Percentiles rank a stretch among this genome's conserved stretches.
These are phyloP conservation scores for Drosophila sproati DNA, from an alignment of 1,140 invertebrate genomes.

Conservation along the genomic window DNA sequence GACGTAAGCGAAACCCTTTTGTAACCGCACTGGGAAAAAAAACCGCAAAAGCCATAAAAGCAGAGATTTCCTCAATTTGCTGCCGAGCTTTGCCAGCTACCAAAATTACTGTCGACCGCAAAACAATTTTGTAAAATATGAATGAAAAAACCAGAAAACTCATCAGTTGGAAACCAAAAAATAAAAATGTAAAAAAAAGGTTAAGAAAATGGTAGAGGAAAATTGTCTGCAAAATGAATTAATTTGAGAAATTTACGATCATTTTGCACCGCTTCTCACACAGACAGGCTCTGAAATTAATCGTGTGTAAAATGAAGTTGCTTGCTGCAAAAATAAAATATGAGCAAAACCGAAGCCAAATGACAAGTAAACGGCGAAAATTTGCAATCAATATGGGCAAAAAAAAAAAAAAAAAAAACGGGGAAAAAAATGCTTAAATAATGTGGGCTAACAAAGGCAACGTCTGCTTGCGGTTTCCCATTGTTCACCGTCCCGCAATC, in stretches of 20 bases:
- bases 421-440: slow-evolving; percentile 40
- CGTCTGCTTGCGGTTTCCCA: slow-evolving; percentile 40
- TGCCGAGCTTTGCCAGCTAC: slow-evolving; percentile 21
- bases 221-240: slow-evolving; percentile 55
- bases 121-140: slow-evolving; percentile 66
- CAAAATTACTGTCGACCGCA: slow-evolving; percentile 64
- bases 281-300: slow-evolving; percentile 42
- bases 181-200: not conserved
- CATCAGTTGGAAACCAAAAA: slow-evolving; percentile 23
- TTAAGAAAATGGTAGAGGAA: slow-evolving; percentile 3
- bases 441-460: slow-evolving; percentile 40
- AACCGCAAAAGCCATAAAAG: slow-evolving; percentile 75
- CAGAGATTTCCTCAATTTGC: slow-evolving; percentile 60
- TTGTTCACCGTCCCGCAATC: not conserved
- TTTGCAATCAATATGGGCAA: slow-evolving; percentile 46
- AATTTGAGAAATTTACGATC: slow-evolving; percentile 54
- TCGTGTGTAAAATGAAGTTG: slow-evolving; percentile 52
- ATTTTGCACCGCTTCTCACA: slow-evolving; percentile 21
- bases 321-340: slow-evolving; percentile 9
- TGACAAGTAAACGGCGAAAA: slow-evolving; percentile 42
- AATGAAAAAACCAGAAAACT: slow-evolving; percentile 46
- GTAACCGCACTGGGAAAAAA: slow-evolving; percentile 40
- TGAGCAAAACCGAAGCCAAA: slow-evolving; percentile 23
- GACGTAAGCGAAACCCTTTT: slow-evolving; percentile 56
- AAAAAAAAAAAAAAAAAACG: slow-evolving; percentile 8